A percentile compares a stretch with the other conserved stretches of the same genome.
Conservation (phyloP, 64 coral and sea anemone species). For the Actinia equina region DNA sequence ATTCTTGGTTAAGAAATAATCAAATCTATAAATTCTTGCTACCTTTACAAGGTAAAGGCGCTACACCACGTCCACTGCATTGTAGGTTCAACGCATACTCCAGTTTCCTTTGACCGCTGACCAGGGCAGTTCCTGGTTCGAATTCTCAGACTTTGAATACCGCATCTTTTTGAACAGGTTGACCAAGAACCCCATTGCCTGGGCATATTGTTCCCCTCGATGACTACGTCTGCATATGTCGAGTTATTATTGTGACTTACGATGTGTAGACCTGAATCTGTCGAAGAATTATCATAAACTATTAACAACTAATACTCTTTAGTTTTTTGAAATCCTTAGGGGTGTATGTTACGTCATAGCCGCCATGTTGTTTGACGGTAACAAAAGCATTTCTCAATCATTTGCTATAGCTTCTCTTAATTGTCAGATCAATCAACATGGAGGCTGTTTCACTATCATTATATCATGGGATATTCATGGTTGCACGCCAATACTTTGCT, state of each 20-base stretch:
- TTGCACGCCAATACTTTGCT: too few relatives aligned
- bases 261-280: slow-evolving; percentile 1
- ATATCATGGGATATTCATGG: too few relatives aligned
- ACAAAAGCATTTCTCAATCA: too few relatives aligned
- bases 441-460: too few relatives aligned
- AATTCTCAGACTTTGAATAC: not conserved
- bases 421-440: too few relatives aligned
- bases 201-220: not conserved
- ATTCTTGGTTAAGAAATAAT: too few relatives aligned
- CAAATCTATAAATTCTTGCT: not conserved
- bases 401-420: too few relatives aligned
- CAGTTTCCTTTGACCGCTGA: slow-evolving; percentile 5
- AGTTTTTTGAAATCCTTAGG: too few relatives aligned
- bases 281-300: not conserved
- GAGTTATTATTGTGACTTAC: not conserved
- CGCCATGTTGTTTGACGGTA: too few relatives aligned
- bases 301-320: not conserved
- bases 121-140: slow-evolving; percentile 9
- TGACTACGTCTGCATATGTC: not conserved
- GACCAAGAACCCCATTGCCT: slow-evolving; percentile 10
- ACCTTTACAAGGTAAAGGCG: not conserved
- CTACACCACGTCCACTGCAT: slow-evolving; percentile 27
- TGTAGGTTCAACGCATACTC: slow-evolving; percentile 15
- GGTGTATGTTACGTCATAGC: too few relatives aligned
- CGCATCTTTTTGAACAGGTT: not conserved